A percentile compares a stretch with the other conserved stretches of the same genome.
Conservation (phyloP, 1,140 invertebrate genomes). For the Campoletis sonorensis region DNA sequence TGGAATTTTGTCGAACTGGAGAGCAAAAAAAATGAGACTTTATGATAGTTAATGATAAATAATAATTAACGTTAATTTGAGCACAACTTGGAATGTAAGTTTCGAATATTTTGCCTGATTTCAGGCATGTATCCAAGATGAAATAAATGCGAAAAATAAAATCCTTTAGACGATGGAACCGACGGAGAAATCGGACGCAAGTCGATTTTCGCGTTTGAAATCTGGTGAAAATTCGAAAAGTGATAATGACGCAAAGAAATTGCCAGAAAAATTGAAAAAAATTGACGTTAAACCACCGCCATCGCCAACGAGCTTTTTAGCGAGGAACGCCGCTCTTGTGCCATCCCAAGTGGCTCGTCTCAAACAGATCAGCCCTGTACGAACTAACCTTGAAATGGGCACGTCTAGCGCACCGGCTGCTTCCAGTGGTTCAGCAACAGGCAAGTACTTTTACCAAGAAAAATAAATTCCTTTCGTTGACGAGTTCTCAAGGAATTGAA, state of each 20-base stretch:
- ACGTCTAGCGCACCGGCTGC: neutral
- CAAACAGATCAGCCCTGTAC: constrained; percentile 56
- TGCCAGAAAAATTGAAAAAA: constrained; percentile 66
- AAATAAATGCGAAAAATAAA: neutral
- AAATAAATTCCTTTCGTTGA: neutral
- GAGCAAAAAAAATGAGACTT: too few species aligned
- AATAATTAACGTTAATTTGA: too few species aligned
- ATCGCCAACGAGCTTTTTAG: constrained; percentile 62
- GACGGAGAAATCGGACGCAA: neutral
- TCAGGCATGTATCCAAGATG: neutral
- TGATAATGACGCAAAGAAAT: constrained; percentile 33
- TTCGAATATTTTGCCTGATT: too few species aligned
- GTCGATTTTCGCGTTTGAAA: neutral
- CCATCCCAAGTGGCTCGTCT: constrained; percentile 64
- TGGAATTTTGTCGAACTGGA: too few species aligned
- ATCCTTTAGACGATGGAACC: neutral
- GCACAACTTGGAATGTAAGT: too few species aligned
- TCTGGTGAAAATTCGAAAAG: neutral
- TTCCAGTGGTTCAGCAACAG: constrained; percentile 76
- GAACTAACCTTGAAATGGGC: constrained; percentile 18
- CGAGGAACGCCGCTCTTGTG: constrained; percentile 62
- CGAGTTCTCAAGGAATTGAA: too few species aligned
- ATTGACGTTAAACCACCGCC: constrained; percentile 60
- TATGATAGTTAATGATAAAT: too few species aligned
- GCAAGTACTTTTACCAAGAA: constrained; percentile 63